These are phyloP conservation scores for Argya squamiceps DNA, from an alignment of 2,797 vertebrate genomes.

Conservation along the genomic window DNA sequence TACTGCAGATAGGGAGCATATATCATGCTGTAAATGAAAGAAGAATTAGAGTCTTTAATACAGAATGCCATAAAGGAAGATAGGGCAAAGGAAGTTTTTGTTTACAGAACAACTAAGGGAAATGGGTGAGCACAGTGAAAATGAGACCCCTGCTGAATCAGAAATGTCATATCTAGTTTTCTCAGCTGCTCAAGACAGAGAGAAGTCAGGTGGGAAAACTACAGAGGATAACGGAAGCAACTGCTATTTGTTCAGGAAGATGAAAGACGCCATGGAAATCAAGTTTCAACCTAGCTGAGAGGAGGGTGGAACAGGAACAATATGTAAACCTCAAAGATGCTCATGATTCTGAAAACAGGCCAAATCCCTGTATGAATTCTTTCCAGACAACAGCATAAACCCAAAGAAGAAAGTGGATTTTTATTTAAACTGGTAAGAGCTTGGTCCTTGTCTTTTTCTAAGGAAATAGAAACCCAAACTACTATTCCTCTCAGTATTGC, in stretches of 20 bases:
- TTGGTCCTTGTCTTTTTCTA: slow-evolving; percentile 5
- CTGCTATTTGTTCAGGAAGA: slow-evolving; percentile 47
- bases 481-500: neutral
- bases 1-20: neutral
- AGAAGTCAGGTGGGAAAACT: slow-evolving; percentile 42
- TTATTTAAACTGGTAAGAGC: neutral
- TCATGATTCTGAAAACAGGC: slow-evolving; percentile 8
- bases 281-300: neutral
- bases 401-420: neutral
- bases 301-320: neutral
- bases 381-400: slow-evolving; percentile 13
- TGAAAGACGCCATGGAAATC: slow-evolving; percentile 45
- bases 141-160: slow-evolving; percentile 19
- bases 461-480: neutral
- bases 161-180: slow-evolving; percentile 13
- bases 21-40: neutral
- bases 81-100: neutral
- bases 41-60: neutral
- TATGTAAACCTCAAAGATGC: slow-evolving; percentile 17
- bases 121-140: neutral
- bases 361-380: slow-evolving; percentile 31
- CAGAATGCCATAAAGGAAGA: neutral
- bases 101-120: neutral
- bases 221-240: slow-evolving; percentile 24
- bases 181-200: neutral